Conservation (phyloP, 2,797 vertebrate species). For the Babyrousa celebensis region DNA sequence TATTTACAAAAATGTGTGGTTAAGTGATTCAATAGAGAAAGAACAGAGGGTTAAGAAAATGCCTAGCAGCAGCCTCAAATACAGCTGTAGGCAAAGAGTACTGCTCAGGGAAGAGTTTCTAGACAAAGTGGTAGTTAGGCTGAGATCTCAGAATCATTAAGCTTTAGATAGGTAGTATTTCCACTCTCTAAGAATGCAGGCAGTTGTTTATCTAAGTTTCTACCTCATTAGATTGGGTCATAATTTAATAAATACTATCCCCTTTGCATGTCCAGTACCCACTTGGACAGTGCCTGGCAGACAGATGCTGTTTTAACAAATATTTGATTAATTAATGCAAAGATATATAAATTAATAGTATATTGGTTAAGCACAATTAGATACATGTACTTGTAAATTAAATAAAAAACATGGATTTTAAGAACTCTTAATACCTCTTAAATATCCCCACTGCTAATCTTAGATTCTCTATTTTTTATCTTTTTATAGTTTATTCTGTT, state of each 20-base stretch:
- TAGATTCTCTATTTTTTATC: neutral
- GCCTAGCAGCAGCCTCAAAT: neutral
- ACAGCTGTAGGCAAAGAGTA: neutral
- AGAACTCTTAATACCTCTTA: neutral
- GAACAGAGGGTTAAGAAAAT: neutral
- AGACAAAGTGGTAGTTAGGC: neutral
- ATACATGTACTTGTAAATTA: neutral
- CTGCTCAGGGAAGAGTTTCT: neutral
- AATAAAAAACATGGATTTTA: conserved; percentile 7
- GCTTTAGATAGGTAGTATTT: neutral
- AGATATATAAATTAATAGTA: neutral
- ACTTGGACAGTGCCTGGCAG: neutral
- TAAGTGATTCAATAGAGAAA: neutral
- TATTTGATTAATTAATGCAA: neutral
- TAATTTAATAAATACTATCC: no score
- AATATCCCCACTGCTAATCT: neutral
- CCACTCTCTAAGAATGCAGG: neutral
- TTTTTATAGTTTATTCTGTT: neutral
- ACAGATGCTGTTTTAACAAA: neutral
- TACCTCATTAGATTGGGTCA: neutral
- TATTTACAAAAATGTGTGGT: neutral
- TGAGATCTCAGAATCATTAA: neutral
- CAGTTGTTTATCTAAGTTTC: neutral
- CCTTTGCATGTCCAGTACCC: neutral
- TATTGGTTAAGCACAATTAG: neutral